phyloP scores from a whole-genome alignment of 64 coral and sea anemone species.

The Stichodactyla helianthus region DNA sequence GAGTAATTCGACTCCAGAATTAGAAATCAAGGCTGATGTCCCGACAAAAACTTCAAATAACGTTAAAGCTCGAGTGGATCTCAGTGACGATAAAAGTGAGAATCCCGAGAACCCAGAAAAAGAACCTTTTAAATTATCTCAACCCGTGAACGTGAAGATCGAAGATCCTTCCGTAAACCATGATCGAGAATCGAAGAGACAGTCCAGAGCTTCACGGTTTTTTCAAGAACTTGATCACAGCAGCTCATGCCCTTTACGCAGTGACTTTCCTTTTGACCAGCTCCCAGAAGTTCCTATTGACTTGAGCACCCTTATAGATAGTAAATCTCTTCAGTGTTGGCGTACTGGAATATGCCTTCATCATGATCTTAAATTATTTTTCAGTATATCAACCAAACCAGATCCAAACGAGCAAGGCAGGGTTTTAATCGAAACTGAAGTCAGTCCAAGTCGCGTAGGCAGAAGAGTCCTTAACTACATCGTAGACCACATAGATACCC shows the following conservation, averaged over 20 bases:
- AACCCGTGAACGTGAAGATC: neutral
- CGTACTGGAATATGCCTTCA: constrained; percentile 73
- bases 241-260: constrained; percentile 39
- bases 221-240: constrained; percentile 33
- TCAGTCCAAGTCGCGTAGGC: constrained; percentile 69
- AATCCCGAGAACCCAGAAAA: neutral
- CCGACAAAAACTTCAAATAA: neutral
- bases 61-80: neutral
- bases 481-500: constrained; percentile 89
- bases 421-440: constrained; percentile 59
- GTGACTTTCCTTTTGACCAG: constrained; percentile 36
- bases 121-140: neutral
- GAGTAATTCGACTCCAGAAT: neutral
- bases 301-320: constrained; percentile 58
- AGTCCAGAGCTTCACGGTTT: neutral
- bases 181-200: neutral
- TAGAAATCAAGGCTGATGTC: neutral
- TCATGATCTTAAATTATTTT: constrained; percentile 59
- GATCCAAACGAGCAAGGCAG: constrained; percentile 25
- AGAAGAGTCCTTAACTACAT: constrained; percentile 78
- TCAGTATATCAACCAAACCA: constrained; percentile 36
- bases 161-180: neutral
- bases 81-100: neutral
- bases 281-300: constrained; percentile 57
- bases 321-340: constrained; percentile 79